phyloP scores from a whole-genome alignment of 2,888 invertebrate species.

The Melinaea menophilus region DNA sequence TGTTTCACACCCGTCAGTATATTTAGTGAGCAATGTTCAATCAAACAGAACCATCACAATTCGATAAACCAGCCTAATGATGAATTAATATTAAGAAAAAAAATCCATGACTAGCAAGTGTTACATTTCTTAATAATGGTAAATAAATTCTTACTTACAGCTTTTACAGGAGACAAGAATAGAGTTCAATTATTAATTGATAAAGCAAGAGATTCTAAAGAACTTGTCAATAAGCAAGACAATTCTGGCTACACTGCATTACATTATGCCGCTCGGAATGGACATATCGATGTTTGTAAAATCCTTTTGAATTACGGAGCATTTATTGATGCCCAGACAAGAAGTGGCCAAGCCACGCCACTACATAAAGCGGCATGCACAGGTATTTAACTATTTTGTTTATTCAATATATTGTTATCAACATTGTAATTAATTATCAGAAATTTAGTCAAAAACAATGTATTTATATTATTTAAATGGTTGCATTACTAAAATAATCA shows the following conservation, averaged over 20 bases:
- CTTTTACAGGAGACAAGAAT: constrained; percentile 85
- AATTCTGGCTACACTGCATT: constrained; percentile 90
- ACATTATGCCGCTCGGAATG: constrained; percentile 93
- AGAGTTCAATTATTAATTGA: constrained; percentile 78
- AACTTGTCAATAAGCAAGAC: constrained; percentile 81
- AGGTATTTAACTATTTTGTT: constrained; percentile 11
- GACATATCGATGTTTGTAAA: constrained; percentile 83
- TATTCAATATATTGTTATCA: constrained; percentile 9
- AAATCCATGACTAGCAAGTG: background rate
- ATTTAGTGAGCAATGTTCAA: too few species aligned
- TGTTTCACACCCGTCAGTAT: too few species aligned
- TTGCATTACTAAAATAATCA: too few species aligned
- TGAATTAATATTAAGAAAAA: constrained; percentile 1
- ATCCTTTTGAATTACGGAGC: constrained; percentile 84
- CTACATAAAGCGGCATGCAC: constrained; percentile 89
- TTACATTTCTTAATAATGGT: too few species aligned
- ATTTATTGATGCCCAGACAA: constrained; percentile 84
- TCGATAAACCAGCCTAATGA: background rate
- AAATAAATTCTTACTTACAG: constrained; percentile 60
- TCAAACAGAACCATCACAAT: too few species aligned
- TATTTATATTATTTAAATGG: too few species aligned
- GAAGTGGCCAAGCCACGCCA: constrained; percentile 86
- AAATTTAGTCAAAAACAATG: too few species aligned
- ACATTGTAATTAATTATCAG: too few species aligned
- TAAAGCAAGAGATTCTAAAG: constrained; percentile 64